phyloP scores from a whole-genome alignment of 2,888 invertebrate genomes.

The Spodoptera picta region DNA sequence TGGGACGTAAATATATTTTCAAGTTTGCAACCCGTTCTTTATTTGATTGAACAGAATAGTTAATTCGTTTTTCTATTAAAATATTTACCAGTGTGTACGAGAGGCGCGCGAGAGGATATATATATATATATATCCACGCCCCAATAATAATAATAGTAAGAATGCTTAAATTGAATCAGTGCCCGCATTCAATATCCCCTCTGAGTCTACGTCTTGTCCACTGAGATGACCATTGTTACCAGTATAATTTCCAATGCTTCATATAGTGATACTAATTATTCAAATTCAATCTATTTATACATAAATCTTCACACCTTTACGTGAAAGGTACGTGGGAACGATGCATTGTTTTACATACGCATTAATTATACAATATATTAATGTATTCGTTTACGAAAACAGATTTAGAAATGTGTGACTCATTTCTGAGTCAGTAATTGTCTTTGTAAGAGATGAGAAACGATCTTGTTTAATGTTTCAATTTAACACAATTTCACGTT shows the following conservation, averaged over 20 bases:
- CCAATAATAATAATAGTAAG: too few species aligned
- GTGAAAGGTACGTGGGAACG: constrained; percentile 52
- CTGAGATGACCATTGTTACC: constrained; percentile 40
- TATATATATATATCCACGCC: too few species aligned
- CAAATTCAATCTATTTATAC: constrained; percentile 50
- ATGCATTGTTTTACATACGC: constrained; percentile 43
- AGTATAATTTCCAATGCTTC: constrained; percentile 44
- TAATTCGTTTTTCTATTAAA: too few species aligned
- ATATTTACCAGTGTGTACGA: too few species aligned
- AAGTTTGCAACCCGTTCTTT: too few species aligned
- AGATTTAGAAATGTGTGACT: constrained; percentile 23
- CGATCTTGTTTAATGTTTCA: not conserved
- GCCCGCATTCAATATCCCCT: too few species aligned
- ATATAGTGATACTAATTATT: constrained; percentile 49
- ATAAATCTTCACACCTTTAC: constrained; percentile 56
- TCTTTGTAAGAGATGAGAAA: constrained; percentile 1
- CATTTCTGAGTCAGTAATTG: constrained; percentile 9
- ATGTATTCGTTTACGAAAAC: constrained; percentile 39
- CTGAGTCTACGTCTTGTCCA: too few species aligned
- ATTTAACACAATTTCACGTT: not conserved
- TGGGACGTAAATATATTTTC: too few species aligned
- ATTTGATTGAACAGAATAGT: too few species aligned
- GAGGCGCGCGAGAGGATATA: too few species aligned
- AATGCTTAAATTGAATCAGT: too few species aligned
- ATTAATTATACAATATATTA: constrained; percentile 44